Evolutionary conservation across 2,888 invertebrate species (phyloP).

Genomic region (Reticulitermes lucifugus): DNA sequence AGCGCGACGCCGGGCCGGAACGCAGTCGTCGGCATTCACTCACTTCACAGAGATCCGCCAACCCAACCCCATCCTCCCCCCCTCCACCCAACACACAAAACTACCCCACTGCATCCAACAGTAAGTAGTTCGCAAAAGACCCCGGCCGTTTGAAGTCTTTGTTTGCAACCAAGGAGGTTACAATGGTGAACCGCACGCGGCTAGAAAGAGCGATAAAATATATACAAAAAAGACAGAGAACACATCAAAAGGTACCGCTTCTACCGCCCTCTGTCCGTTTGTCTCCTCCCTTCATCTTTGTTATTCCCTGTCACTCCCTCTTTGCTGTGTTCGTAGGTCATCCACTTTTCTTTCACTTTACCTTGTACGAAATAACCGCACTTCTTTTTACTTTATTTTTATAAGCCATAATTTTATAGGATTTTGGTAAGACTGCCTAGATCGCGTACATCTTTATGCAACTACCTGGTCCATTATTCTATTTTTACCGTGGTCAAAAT

Average conservation of each 20-base stretch:
- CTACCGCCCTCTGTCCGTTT: not conserved
- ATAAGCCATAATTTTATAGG: not conserved
- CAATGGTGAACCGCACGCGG: constrained; percentile 52
- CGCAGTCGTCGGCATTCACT: not conserved
- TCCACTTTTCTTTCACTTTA: not conserved
- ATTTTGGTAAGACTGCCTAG: not conserved
- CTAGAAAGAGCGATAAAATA: constrained; percentile 20
- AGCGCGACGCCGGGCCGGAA: not conserved
- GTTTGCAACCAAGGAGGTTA: constrained; percentile 54
- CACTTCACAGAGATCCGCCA: constrained; percentile 2
- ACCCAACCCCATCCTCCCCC: not conserved
- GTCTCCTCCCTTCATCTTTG: constrained; percentile 7
- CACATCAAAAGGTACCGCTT: constrained; percentile 47
- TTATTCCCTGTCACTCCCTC: not conserved
- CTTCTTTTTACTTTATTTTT: not conserved
- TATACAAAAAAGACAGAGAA: constrained; percentile 39
- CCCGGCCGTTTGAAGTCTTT: constrained; percentile 53
- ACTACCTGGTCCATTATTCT: not conserved
- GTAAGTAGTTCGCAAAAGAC: constrained; percentile 31
- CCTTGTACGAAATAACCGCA: not conserved
- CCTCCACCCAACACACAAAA: constrained; percentile 5
- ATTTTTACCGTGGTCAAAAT: not conserved
- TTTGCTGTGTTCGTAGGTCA: not conserved
- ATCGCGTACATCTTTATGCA: not conserved
- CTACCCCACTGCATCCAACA: constrained; percentile 26